Evolutionary conservation across 2,797 vertebrate genomes (phyloP).

Genomic region (Hapalemur alaotrensis): DNA sequence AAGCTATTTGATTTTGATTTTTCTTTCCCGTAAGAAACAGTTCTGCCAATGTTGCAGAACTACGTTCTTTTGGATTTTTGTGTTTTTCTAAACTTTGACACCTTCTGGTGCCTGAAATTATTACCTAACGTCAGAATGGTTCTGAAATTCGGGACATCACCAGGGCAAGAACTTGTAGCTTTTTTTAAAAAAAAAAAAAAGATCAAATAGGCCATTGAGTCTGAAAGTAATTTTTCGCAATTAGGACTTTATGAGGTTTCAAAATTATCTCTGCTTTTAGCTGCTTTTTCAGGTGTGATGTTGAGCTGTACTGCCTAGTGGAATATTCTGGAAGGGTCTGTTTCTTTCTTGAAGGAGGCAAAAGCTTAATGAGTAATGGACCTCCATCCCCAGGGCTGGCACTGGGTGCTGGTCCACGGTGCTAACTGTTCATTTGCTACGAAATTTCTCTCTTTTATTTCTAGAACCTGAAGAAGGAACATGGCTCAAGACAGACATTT

Average conservation of each 20-base stretch:
- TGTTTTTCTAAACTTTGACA: constrained; percentile 43
- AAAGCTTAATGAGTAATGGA: neutral
- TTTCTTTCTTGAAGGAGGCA: neutral
- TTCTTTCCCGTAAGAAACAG: constrained; percentile 38
- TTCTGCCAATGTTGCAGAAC: constrained; percentile 13
- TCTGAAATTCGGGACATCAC: neutral
- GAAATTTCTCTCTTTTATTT: neutral
- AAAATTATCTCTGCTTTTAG: neutral
- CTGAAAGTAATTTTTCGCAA: constrained; percentile 41
- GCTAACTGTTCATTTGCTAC: neutral
- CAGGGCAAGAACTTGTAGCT: neutral
- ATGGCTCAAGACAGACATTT: neutral
- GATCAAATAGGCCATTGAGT: neutral
- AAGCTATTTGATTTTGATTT: constrained; percentile 62
- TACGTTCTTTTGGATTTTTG: constrained; percentile 30
- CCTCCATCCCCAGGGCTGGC: no score
- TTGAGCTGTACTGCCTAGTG: neutral
- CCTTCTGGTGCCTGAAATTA: neutral
- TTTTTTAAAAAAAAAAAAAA: neutral
- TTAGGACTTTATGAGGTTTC: neutral
- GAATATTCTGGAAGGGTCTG: neutral
- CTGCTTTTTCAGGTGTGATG: neutral
- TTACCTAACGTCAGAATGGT: neutral
- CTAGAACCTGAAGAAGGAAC: constrained; percentile 1
- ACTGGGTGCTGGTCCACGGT: neutral